phyloP scores from a whole-genome alignment of 1,140 invertebrate species.

The Bombus pascuorum region DNA sequence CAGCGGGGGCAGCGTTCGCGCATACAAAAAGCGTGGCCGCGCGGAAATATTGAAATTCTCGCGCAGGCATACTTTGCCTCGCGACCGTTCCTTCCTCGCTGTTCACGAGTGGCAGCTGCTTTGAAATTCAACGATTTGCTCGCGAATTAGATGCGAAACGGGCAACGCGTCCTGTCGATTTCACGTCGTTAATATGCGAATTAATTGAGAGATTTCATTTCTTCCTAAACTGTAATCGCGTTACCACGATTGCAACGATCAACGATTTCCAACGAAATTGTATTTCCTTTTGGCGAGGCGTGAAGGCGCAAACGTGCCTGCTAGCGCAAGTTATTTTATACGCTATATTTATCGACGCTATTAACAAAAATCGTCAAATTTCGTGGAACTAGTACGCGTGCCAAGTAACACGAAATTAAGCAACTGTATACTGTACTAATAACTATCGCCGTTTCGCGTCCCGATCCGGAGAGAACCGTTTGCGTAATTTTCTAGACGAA shows the following conservation, averaged over 20 bases:
- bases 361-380: not conserved
- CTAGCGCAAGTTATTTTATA: not conserved
- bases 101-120: not conserved
- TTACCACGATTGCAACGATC: not conserved
- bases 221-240: not conserved
- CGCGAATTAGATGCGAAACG: not conserved
- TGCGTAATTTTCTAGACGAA: not conserved
- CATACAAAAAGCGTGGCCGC: not conserved
- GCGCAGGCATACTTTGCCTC: not conserved
- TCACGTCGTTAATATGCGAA: not conserved
- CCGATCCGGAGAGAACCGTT: not conserved
- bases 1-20: not conserved
- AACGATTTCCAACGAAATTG: not conserved
- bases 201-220: slow-evolving; percentile 27
- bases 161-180: not conserved
- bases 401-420: not conserved
- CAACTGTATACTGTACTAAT: not conserved
- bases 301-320: too few species aligned
- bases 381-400: too few species aligned
- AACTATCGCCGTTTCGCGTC: not conserved
- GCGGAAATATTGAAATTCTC: slow-evolving; percentile 25
- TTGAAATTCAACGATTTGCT: not conserved
- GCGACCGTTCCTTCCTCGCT: too few species aligned
- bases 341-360: not conserved
- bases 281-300: not conserved